phyloP scores from a whole-genome alignment of 2,113 vertebrate genomes.

The Mus musculus region DNA sequence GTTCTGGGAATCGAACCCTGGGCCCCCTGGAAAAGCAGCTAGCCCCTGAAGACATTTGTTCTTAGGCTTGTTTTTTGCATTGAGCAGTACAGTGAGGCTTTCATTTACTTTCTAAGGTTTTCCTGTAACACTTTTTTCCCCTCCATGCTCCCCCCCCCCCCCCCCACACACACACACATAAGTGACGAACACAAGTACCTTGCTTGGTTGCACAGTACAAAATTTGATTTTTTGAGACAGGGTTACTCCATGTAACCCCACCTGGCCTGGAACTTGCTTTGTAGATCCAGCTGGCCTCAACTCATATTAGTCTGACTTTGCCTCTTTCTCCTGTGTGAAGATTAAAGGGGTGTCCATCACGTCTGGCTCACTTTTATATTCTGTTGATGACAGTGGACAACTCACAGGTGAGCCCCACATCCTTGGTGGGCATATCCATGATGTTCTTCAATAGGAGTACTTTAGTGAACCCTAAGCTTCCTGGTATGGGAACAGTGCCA shows the following conservation, averaged over 20 bases:
- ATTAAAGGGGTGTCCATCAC: background rate
- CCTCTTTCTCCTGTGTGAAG: too few relatives aligned
- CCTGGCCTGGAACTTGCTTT: background rate
- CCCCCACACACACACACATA: too few relatives aligned
- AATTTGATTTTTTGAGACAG: background rate
- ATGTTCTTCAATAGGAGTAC: background rate
- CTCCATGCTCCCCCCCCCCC: rapidly evolving
- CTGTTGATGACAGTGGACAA: background rate
- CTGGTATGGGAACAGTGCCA: background rate
- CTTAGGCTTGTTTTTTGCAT: background rate
- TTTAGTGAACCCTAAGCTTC: background rate
- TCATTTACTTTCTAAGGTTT: background rate
- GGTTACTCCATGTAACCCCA: background rate
- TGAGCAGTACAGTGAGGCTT: rapidly evolving
- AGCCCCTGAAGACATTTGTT: background rate
- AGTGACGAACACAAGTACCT: background rate
- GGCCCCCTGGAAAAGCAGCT: too few relatives aligned
- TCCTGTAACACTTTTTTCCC: background rate
- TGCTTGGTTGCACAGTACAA: background rate
- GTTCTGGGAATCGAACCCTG: too few relatives aligned
- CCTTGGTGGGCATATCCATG: background rate
- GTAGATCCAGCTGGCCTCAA: background rate
- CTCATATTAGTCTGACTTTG: background rate
- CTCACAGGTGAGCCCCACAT: background rate
- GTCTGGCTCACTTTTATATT: background rate